Conservation (phyloP, 2,888 invertebrate genomes). For the Parthenolecanium corni region DNA sequence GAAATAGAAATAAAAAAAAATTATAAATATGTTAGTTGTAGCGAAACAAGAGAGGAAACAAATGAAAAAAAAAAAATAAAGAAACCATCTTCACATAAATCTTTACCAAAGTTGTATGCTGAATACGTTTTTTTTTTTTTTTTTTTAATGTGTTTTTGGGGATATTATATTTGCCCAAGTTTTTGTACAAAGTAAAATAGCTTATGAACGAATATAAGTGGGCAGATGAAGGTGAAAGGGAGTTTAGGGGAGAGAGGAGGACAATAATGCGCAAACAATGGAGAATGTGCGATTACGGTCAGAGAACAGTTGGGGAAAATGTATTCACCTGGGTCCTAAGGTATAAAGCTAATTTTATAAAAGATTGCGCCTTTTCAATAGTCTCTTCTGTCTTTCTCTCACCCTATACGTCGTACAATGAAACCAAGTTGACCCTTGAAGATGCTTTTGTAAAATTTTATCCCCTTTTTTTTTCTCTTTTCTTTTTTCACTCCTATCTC, state of each 20-base stretch:
- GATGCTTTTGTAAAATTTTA: constrained; percentile 19
- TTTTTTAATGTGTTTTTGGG: too few species aligned
- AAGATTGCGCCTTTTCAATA: constrained; percentile 27
- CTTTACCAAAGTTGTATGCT: constrained; percentile 8
- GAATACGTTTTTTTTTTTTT: not conserved
- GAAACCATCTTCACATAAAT: constrained; percentile 14
- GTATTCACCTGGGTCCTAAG: constrained; percentile 25
- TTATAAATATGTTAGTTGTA: not conserved
- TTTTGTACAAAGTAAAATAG: constrained; percentile 15
- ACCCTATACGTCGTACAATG: constrained; percentile 5
- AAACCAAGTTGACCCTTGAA: constrained; percentile 20
- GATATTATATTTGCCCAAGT: not conserved
- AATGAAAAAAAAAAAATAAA: constrained; percentile 5
- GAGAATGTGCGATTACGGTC: constrained; percentile 26
- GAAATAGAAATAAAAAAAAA: constrained; percentile 1
- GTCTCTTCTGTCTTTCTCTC: not conserved
- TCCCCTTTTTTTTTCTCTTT: constrained; percentile 12
- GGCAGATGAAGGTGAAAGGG: too few species aligned
- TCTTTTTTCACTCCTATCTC: not conserved
- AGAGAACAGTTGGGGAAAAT: constrained; percentile 22
- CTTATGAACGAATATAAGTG: not conserved
- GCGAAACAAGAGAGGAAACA: not conserved
- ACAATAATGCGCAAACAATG: constrained; percentile 21
- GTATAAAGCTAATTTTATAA: constrained; percentile 27
- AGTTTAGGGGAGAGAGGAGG: not conserved